Percentiles rank a stretch among this genome's conserved stretches.
Evolutionary conservation across 2,113 vertebrate species (phyloP).

Genomic region (Xenopus borealis): DNA sequence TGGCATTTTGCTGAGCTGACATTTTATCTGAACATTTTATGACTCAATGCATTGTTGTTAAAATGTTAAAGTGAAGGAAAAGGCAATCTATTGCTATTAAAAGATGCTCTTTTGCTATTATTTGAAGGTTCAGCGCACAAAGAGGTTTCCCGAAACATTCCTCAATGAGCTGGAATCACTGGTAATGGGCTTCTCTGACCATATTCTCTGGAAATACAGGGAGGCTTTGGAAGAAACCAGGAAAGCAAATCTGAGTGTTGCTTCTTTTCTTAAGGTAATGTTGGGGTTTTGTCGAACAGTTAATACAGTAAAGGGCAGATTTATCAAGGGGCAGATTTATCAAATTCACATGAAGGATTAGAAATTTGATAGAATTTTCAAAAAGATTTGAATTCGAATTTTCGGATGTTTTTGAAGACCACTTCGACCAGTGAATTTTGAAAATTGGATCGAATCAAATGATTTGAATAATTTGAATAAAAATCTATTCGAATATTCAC

Average conservation of each 20-base stretch:
- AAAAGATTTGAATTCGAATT: no score
- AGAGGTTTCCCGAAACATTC: conserved; percentile 86
- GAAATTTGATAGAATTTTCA: no score
- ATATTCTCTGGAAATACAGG: conserved; percentile 88
- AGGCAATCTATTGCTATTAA: conserved; percentile 9
- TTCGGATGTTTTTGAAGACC: no score
- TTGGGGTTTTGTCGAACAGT: not conserved
- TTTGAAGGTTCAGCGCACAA: conserved; percentile 75
- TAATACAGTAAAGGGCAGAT: no score
- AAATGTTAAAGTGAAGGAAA: not conserved
- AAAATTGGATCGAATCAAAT: no score
- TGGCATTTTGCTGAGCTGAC: conserved; percentile 7
- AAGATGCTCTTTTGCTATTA: not conserved
- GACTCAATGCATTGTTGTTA: conserved; percentile 4
- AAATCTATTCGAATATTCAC: no score
- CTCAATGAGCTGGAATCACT: conserved; percentile 81
- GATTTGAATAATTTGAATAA: no score
- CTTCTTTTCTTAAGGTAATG: conserved; percentile 87
- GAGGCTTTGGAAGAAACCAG: conserved; percentile 85
- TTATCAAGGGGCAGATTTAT: no score
- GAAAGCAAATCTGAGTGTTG: conserved; percentile 83
- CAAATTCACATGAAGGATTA: no score
- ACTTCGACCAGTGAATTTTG: no score
- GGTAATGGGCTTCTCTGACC: conserved; percentile 83
- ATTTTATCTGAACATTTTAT: not conserved